Base-by-base conservation (phyloP, 1,140 invertebrate genomes). In the Daktulosphaira vitifoliae region DNA sequence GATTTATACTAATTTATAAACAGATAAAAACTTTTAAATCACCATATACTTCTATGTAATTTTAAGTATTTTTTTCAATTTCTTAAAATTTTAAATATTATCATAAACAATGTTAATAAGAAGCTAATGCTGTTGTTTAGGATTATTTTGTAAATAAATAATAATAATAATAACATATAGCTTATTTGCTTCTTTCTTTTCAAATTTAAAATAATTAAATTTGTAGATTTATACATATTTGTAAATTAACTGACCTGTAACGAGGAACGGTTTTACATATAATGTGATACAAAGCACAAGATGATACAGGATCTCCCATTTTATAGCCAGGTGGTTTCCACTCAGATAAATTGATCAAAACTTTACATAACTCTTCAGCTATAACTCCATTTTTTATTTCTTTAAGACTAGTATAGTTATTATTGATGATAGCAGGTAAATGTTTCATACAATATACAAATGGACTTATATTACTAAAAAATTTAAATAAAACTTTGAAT, bases 251-350 rank as follows among this genome's bases (percentile, higher is more conserved):
- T 69, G 72, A 81, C 70, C 86, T 78, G 77, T 90, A 90, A 70
- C 87, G 76, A 49, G 88, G 88, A 33, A 90, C 88, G 56, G 90
- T 86, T 75, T 89, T 89, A 87, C 89, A 90, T 37, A 90, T 89
- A 18, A 90, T 87, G 18, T 84, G 78, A 71, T 90, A 89, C 20
- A 91, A 76, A 65, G 85, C 87, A 73, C 89, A 86, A 7, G 89
- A 88, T 1, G 87, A 89, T 66, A 90, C 89, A 1, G 87, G 85
- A 18, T 81, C 81, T 71, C 89, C 88, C 0, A 80, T 78, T 2
- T 82, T 81, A 51, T 85, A 84, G 15, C 87, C 81, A 29, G 52
- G 52, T 38, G 54, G 29, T 37, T 49, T 49, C 54, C 54, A 54
- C 2, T 56, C 46, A 42, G 26, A 86, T 68, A 90, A 72, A 39